These are phyloP conservation scores for Eidolon dupreanum DNA, from an alignment of 2,797 vertebrate species.

Conservation along the genomic window DNA sequence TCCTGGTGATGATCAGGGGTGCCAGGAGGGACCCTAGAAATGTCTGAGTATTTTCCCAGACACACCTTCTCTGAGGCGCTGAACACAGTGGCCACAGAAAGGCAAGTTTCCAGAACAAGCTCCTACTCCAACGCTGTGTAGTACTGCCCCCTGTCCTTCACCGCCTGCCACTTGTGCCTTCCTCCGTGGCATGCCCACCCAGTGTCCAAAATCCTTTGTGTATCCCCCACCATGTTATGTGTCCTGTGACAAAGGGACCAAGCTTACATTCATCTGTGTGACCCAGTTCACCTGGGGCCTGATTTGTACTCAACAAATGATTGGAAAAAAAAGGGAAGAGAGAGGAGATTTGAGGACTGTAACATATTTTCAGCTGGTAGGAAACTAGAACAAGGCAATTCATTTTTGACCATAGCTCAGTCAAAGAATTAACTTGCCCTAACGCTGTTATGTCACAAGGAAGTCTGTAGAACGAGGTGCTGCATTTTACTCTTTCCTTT, in stretches of 20 bases:
- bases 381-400: not conserved
- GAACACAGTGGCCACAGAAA: not conserved
- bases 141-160: not conserved
- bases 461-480: not conserved
- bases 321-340: not conserved
- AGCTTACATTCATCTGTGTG: not conserved
- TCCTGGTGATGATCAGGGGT: not conserved
- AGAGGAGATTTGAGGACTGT: not conserved
- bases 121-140: not conserved
- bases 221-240: not conserved
- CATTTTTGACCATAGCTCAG: not conserved
- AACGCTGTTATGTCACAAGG: not conserved
- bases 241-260: not conserved
- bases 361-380: not conserved
- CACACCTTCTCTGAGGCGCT: not conserved
- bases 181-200: not conserved
- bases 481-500: not conserved
- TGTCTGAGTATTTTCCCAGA: not conserved
- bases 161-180: not conserved
- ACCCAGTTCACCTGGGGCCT: not conserved
- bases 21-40: not conserved
- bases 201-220: not conserved
- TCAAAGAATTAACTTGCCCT: not conserved
- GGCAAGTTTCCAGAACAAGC: not conserved
- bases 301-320: not conserved